A percentile compares a stretch with the other conserved stretches of the same genome.
phyloP scores from a whole-genome alignment of 2,797 vertebrate species.

The Hirundo rustica region DNA sequence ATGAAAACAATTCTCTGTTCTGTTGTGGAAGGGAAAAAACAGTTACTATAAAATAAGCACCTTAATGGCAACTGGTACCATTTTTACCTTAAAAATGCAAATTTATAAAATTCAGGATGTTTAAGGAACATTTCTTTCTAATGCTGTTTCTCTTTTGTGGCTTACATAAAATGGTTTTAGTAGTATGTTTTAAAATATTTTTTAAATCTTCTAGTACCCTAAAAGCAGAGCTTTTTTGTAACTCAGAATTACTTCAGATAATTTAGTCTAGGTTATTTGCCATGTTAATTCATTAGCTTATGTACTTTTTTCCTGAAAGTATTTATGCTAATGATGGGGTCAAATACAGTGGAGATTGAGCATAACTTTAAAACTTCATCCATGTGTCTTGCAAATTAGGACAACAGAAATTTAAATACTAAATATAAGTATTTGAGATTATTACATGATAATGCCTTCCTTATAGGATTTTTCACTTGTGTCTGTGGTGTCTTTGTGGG shows the following conservation, averaged over 20 bases:
- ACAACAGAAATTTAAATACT: slow-evolving; percentile 1
- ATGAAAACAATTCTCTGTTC: neutral
- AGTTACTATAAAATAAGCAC: neutral
- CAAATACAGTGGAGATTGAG: neutral
- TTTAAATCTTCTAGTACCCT: neutral
- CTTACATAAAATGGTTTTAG: neutral
- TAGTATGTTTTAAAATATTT: neutral
- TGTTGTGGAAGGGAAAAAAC: neutral
- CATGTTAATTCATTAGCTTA: neutral
- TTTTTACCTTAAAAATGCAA: neutral
- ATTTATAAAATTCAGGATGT: neutral
- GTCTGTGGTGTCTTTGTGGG: neutral
- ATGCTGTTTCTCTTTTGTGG: neutral
- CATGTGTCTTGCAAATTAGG: slow-evolving; percentile 22
- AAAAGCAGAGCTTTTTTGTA: neutral
- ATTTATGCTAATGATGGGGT: neutral
- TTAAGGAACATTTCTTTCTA: neutral
- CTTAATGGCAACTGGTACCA: neutral
- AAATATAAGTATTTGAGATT: neutral
- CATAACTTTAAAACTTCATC: slow-evolving; percentile 13
- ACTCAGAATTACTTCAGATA: neutral
- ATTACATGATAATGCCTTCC: neutral
- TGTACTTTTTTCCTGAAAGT: neutral
- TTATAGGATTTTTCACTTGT: slow-evolving; percentile 10
- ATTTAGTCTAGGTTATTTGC: neutral